phyloP scores from a whole-genome alignment of 2,113 vertebrate genomes.

The Cebidichthys violaceus region DNA sequence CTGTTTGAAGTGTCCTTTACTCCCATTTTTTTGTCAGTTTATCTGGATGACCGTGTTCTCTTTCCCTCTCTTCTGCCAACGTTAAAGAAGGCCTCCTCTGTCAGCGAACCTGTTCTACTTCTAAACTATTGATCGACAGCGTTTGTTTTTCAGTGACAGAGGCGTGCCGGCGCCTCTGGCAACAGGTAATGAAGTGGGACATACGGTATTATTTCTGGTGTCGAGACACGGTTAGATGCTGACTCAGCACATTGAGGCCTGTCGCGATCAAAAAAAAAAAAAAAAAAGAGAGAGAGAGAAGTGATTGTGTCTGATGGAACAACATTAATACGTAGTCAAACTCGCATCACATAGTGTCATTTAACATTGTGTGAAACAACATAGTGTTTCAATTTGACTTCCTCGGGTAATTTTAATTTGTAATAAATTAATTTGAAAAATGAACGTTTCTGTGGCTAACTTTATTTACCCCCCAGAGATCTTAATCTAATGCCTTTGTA shows the following conservation, averaged over 20 bases:
- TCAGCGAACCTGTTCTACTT: not conserved
- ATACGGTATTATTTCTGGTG: not conserved
- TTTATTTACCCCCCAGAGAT: conserved; percentile 33
- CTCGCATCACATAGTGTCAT: conserved; percentile 24
- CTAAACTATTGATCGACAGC: not conserved
- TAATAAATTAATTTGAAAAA: conserved; percentile 37
- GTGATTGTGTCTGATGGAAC: conserved; percentile 17
- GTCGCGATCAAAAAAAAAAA: not conserved
- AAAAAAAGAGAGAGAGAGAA: not conserved
- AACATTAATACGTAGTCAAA: conserved; percentile 1
- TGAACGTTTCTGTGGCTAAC: conserved; percentile 32
- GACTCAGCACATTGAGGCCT: conserved; percentile 18
- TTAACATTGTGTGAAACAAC: conserved; percentile 16
- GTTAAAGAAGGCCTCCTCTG: not conserved
- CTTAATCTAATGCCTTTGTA: conserved; percentile 15
- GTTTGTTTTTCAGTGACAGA: not conserved
- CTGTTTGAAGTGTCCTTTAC: conserved; percentile 48
- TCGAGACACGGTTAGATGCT: not conserved
- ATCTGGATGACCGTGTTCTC: conserved; percentile 19
- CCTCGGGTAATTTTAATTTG: not conserved
- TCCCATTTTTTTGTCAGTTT: conserved; percentile 40
- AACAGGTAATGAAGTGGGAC: conserved; percentile 2
- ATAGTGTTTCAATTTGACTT: conserved; percentile 43
- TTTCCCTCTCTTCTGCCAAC: not conserved
- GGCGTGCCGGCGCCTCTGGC: not conserved